Evolutionary conservation across 2,113 vertebrate genomes (phyloP).

Genomic region (Orthonyx spaldingii): DNA sequence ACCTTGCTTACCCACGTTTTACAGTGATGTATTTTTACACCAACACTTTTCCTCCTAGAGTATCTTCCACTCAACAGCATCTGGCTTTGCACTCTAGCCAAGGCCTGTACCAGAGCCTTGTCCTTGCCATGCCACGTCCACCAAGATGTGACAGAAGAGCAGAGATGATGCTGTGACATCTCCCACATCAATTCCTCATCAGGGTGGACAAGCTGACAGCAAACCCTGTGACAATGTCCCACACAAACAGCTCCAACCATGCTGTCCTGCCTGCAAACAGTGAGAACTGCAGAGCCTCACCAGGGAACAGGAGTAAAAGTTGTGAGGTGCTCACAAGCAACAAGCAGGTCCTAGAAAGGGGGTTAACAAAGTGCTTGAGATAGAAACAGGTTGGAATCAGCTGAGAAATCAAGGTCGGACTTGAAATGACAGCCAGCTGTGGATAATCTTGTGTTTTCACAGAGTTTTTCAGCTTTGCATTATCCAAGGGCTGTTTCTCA

Average conservation of each 20-base stretch:
- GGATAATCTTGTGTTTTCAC: background rate
- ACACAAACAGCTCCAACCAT: background rate
- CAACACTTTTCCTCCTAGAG: background rate
- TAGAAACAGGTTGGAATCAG: background rate
- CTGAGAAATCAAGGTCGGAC: background rate
- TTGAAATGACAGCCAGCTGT: background rate
- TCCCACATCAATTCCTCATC: background rate
- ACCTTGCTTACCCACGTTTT: background rate
- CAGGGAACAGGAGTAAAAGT: background rate
- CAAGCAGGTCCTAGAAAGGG: background rate
- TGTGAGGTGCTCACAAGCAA: background rate
- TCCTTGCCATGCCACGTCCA: accelerated
- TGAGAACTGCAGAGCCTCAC: background rate
- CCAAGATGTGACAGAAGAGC: background rate
- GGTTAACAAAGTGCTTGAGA: background rate
- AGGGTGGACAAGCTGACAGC: background rate
- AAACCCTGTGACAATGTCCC: background rate
- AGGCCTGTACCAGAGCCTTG: background rate
- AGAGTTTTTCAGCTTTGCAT: background rate
- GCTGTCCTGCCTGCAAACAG: accelerated
- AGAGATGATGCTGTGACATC: background rate
- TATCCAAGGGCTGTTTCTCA: background rate
- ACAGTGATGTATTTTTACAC: background rate
- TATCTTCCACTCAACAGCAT: background rate
- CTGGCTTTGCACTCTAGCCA: background rate